Evolutionary conservation across 2,888 invertebrate species (phyloP), one percentile per base, ranked within the genome.

Genomic region (Adela reaumurella): DNA sequence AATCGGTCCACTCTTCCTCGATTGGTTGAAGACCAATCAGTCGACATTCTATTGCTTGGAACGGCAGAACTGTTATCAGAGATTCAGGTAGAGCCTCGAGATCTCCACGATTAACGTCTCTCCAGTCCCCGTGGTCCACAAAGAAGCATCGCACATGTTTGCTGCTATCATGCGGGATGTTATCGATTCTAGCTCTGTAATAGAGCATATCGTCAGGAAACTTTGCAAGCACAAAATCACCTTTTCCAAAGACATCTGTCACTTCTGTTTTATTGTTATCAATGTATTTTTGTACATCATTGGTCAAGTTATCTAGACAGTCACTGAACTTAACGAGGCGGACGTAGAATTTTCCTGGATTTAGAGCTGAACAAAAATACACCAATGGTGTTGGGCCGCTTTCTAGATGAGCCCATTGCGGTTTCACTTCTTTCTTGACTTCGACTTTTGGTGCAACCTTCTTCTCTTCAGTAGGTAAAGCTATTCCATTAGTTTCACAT

Each of bases 21-120:
- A 62, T 57, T 0, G 85, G 81, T 52, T 62, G 56, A 1, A 85
- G 58, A 18, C 84, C 83, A n/a, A 77, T 59, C 45, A 87, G 61
- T 44, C 74, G 62, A 62, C 87, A 87, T 62, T 85, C 84, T 35
- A 87, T 85, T 2, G 84, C 83, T 76, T 85, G 82, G 54, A 85
- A 85, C 1, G 87, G 87, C 51, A 87, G 59, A 57, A 71, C 70
- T 2, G 61, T 64, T 19, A 83, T 68, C 19, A 82, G 67, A 46
- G 70, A 64, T 18, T 80, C 71, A 1, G 81, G 71, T 19, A 87
- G 74, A 45, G 72, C 66, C 20, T 67, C 62, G 17, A 86, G 54
- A 53, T 81, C 65, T 3, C 66, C 59, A 3, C 60, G 54, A 0
- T 64, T 52, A 1, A 85, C 68, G 0, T 63, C 59, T 43, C 67